A percentile compares a stretch with the other conserved stretches of the same genome.
These are phyloP conservation scores for Harpegnathos saltator DNA, from an alignment of 1,140 invertebrate genomes.

Conservation along the genomic window DNA sequence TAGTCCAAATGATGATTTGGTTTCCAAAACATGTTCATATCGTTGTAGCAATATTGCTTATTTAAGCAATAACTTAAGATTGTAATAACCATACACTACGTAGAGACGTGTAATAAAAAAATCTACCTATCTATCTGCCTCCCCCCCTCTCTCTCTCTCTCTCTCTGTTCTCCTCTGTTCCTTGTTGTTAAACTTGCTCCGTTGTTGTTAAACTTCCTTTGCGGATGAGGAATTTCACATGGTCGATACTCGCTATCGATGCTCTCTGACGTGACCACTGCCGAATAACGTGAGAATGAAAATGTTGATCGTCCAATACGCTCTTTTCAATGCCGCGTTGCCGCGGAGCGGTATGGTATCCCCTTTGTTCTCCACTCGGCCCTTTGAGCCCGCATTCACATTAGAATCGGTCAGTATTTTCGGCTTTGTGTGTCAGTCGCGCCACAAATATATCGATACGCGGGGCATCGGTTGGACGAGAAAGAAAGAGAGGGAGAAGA, in stretches of 20 bases:
- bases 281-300: constrained; percentile 20
- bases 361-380: background rate
- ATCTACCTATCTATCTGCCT: background rate
- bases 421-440: background rate
- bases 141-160: background rate
- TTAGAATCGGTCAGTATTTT: constrained; percentile 16
- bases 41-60: no score
- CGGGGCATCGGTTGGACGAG: background rate
- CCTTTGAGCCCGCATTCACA: constrained; percentile 1
- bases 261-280: background rate
- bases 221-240: constrained; percentile 48
- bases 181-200: background rate
- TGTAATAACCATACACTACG: no score
- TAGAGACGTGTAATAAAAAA: no score
- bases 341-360: background rate
- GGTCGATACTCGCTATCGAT: constrained; percentile 24
- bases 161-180: background rate
- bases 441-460: background rate
- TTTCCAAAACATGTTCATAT: no score
- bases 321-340: background rate
- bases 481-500: no score
- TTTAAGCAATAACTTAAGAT: no score
- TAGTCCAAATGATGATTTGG: no score
- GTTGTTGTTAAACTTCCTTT: constrained; percentile 50
- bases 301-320: constrained; percentile 33